These are phyloP conservation scores for Acropora tenuis DNA, from an alignment of 64 coral and sea anemone genomes.

Conservation along the genomic window DNA sequence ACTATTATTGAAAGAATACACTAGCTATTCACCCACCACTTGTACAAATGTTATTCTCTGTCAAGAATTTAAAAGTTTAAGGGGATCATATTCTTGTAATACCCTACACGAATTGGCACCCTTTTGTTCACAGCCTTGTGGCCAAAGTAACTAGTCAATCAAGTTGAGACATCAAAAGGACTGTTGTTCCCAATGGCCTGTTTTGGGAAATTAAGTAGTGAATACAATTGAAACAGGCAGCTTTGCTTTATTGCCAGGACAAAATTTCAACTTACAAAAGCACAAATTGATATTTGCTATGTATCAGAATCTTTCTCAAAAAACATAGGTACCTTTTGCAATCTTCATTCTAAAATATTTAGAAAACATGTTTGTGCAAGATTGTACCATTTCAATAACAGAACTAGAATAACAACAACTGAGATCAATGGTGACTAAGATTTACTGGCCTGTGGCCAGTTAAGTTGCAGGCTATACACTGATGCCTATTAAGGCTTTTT, in stretches of 20 bases:
- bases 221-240: not conserved
- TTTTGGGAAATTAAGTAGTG: too few relatives aligned
- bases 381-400: not conserved
- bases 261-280: not conserved
- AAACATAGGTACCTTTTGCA: not conserved
- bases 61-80: not conserved
- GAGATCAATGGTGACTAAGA: not conserved
- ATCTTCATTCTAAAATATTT: slow-evolving; percentile 9
- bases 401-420: not conserved
- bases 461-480: not conserved
- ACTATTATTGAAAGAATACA: slow-evolving; percentile 24
- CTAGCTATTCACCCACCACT: not conserved
- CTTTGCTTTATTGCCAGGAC: not conserved
- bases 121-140: too few relatives aligned
- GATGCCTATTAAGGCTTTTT: not conserved
- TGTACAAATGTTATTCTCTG: not conserved
- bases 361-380: not conserved
- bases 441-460: not conserved
- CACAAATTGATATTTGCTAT: not conserved
- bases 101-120: too few relatives aligned
- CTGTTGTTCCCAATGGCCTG: too few relatives aligned
- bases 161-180: too few relatives aligned
- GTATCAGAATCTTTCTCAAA: not conserved
- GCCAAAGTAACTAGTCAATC: too few relatives aligned
- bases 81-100: not conserved